Conservation (phyloP, 2,888 invertebrate species). For the Odiellus spinosus region DNA sequence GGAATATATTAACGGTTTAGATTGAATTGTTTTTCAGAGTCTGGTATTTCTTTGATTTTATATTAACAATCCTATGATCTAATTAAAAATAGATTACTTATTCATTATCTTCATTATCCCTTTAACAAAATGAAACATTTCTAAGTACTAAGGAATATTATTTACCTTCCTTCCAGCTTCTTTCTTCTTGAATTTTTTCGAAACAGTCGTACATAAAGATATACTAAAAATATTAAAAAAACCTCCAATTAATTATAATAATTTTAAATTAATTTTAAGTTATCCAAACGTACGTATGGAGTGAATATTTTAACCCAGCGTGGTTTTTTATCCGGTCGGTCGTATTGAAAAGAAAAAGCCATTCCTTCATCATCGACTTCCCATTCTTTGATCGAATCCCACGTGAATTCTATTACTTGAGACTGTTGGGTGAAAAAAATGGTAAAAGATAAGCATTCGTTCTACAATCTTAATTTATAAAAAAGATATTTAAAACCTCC, state of each 20-base stretch:
- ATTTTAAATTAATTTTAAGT: background rate
- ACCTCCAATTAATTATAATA: background rate
- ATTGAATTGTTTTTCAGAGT: too few species aligned
- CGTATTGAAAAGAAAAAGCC: conserved; percentile 76
- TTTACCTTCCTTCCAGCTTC: conserved; percentile 25
- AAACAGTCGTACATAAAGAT: conserved; percentile 84
- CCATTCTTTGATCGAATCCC: conserved; percentile 69
- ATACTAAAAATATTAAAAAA: conserved; percentile 44
- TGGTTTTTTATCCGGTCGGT: conserved; percentile 58
- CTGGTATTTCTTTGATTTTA: too few species aligned
- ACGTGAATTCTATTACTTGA: conserved; percentile 63
- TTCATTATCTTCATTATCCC: background rate
- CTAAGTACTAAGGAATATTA: background rate
- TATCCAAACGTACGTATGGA: conserved; percentile 54
- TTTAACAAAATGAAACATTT: background rate
- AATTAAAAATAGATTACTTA: background rate
- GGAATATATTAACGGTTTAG: too few species aligned
- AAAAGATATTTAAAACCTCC: conserved; percentile 38
- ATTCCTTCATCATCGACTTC: conserved; percentile 82
- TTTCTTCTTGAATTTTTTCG: conserved; percentile 84
- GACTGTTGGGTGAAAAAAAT: conserved; percentile 31
- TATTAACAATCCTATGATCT: too few species aligned
- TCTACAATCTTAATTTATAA: background rate
- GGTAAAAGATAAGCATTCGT: background rate
- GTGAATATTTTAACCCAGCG: conserved; percentile 74